Conservation (phyloP, 2,888 invertebrate genomes). For the Actias luna region DNA sequence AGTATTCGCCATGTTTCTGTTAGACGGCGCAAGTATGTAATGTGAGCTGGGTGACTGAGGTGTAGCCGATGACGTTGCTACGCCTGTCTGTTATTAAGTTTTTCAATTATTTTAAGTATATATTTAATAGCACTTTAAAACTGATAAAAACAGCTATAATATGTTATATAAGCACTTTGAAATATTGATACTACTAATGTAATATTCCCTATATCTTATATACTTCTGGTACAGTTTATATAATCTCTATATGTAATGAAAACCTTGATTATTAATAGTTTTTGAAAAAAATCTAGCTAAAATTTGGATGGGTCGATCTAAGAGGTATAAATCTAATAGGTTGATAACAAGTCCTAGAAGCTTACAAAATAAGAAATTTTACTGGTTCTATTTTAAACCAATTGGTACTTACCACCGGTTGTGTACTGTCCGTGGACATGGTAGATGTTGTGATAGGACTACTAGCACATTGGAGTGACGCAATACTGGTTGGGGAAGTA, state of each 20-base stretch:
- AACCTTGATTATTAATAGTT: too few relatives aligned
- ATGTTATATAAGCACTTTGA: too few relatives aligned
- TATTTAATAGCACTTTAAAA: too few relatives aligned
- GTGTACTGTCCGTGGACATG: conserved; percentile 71
- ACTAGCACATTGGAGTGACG: conserved; percentile 70
- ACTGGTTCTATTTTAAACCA: neutral
- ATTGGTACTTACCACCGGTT: conserved; percentile 52
- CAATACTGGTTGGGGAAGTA: conserved; percentile 72
- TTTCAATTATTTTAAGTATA: neutral
- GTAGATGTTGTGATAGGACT: conserved; percentile 76
- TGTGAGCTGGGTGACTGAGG: conserved; percentile 77
- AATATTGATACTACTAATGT: too few relatives aligned
- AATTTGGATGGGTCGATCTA: neutral
- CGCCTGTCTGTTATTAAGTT: conserved; percentile 44
- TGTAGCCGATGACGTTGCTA: conserved; percentile 64
- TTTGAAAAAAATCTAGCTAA: neutral
- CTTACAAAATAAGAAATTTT: neutral
- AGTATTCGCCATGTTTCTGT: conserved; percentile 64
- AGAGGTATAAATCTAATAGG: neutral
- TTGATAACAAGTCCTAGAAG: neutral
- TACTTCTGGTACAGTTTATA: too few relatives aligned
- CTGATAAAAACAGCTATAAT: too few relatives aligned
- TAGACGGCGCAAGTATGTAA: conserved; percentile 73
- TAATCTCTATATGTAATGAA: too few relatives aligned
- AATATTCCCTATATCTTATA: too few relatives aligned